These are phyloP conservation scores for Heteropelma amictum DNA, from an alignment of 2,888 invertebrate genomes.

Conservation along the genomic window DNA sequence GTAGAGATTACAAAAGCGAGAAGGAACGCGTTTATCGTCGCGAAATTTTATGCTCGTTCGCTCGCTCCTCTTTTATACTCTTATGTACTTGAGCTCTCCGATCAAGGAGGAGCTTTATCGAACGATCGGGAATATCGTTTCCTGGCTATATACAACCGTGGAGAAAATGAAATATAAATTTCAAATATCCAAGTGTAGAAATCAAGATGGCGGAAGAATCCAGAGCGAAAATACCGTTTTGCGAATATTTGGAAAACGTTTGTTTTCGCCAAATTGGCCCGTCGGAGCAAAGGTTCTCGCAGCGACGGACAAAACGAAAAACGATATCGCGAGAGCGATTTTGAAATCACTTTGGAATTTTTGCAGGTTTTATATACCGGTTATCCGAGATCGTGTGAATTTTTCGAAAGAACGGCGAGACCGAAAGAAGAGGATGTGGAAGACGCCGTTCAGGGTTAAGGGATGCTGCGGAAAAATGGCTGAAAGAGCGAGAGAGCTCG, in stretches of 20 bases:
- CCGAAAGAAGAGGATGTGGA: background rate
- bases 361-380: background rate
- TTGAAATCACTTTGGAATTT: background rate
- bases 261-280: too few relatives aligned
- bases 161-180: too few relatives aligned
- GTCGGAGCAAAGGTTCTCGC: too few relatives aligned
- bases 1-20: conserved; percentile 1
- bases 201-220: too few relatives aligned
- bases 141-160: too few relatives aligned
- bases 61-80: conserved; percentile 62
- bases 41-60: conserved; percentile 65
- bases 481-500: conserved; percentile 32
- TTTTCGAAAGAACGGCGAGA: background rate
- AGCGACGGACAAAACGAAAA: background rate
- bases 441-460: conserved; percentile 22
- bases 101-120: conserved; percentile 40
- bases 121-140: too few relatives aligned
- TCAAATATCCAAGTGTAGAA: too few relatives aligned
- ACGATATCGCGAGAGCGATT: background rate
- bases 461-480: conserved; percentile 43
- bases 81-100: conserved; percentile 64
- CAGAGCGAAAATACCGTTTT: too few relatives aligned
- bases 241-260: too few relatives aligned
- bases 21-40: conserved; percentile 9
- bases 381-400: conserved; percentile 2